These are phyloP conservation scores for Linyphia triangularis DNA, from an alignment of 2,888 invertebrate species.

Conservation along the genomic window DNA sequence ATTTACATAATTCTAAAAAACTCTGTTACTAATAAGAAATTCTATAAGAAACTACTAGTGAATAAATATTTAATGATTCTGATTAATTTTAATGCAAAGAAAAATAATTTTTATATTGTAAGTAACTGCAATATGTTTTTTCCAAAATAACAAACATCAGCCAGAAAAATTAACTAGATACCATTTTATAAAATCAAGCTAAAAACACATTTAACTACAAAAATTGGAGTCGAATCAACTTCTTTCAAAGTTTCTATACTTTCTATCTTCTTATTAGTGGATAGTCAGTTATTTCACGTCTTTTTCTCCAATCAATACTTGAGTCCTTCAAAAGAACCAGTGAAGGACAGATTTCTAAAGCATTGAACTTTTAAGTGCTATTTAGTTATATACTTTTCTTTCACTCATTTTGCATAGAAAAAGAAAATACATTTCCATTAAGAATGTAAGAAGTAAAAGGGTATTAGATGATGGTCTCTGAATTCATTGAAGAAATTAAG, in stretches of 20 bases:
- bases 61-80: no score
- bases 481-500: neutral
- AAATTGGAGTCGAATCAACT: no score
- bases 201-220: no score
- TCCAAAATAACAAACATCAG: no score
- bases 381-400: constrained; percentile 28
- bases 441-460: neutral
- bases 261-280: constrained; percentile 26
- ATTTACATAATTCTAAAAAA: no score
- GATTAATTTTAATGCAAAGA: no score
- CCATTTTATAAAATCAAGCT: no score
- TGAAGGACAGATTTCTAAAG: constrained; percentile 45
- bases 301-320: constrained; percentile 33
- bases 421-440: constrained; percentile 5
- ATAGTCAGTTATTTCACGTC: constrained; percentile 10
- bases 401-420: constrained; percentile 1
- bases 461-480: neutral
- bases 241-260: neutral
- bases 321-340: constrained; percentile 50
- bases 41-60: no score
- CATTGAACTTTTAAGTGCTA: constrained; percentile 41
- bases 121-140: no score
- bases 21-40: no score
- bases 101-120: no score
- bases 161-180: no score